Evolutionary conservation across 1,140 invertebrate species (phyloP).

Genomic region (Pseudomyrmex gracilis): DNA sequence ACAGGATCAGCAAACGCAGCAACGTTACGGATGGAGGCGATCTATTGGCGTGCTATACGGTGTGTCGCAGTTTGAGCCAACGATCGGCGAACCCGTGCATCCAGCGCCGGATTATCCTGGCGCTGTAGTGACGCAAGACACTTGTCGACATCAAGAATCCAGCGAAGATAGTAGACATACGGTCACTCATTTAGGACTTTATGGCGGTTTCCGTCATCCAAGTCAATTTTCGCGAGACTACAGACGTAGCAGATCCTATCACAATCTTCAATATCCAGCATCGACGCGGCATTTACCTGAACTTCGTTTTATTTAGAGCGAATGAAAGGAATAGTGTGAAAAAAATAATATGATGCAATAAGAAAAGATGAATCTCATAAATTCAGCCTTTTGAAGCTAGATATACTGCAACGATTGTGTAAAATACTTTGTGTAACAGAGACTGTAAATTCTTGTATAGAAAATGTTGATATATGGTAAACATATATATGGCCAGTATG

Average conservation of each 20-base stretch:
- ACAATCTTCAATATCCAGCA: constrained; percentile 78
- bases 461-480: too few relatives aligned
- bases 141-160: background rate
- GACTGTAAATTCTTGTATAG: too few relatives aligned
- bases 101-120: constrained; percentile 81
- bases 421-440: too few relatives aligned
- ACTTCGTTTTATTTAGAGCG: constrained; percentile 75
- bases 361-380: background rate
- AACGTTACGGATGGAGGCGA: constrained; percentile 89
- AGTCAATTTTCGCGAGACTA: constrained; percentile 70
- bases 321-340: constrained; percentile 10
- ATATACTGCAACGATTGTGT: background rate
- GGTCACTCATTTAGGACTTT: constrained; percentile 52
- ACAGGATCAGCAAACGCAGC: constrained; percentile 87
- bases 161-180: constrained; percentile 32
- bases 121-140: constrained; percentile 31
- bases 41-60: constrained; percentile 86
- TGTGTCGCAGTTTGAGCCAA: constrained; percentile 86
- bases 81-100: background rate
- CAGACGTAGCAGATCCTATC: constrained; percentile 79
- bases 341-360: constrained; percentile 2
- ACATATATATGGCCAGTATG: too few relatives aligned
- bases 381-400: constrained; percentile 23
- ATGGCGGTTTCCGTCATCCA: constrained; percentile 20
- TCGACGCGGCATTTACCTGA: constrained; percentile 77